Evolutionary conservation across 2,888 invertebrate genomes (phyloP), one percentile per base, ranked within the genome.

Genomic region (Strigamia crassipes): DNA sequence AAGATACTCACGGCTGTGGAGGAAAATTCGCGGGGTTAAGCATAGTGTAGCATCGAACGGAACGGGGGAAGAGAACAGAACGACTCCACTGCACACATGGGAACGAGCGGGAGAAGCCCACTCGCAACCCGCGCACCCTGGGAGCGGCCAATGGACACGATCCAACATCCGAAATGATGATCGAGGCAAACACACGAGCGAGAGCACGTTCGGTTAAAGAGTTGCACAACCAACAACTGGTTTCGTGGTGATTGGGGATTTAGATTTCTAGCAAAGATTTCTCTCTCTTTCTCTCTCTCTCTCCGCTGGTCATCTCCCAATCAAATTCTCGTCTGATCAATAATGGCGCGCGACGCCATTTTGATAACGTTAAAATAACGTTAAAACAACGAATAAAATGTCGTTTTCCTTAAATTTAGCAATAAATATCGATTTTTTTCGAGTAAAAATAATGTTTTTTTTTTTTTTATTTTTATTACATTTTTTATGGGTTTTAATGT

Each of bases 111-210:
- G 73, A 73, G 73, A 73, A 73, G 73, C 73, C 73, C 73, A 73
- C 73, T 73, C 23, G 10, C 31, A 10, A 12, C 5, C 23, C 12
- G 12, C 23, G 10, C 73, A 73, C 73, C 73, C 73, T 27, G 73
- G 21, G 73, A 73, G 73, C 1, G 5, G 27, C 6, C 27, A 73
- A 73, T 73, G 73, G 73, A 23, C 73, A 27, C 73, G 73, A 66
- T 27, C 73, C 73, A n/a, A n/a, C 73, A 73, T 73, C 73, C 73
- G 73, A 73, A 73, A 73, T 73, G 73, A 73, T 73, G 73, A 73
- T 73, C 73, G 73, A 73, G 73, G 73, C 73, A 73, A 73, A 73
- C 31, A 56, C 5, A 46, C 46, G 15, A 46, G n/a, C 15, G 46
- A 9, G 15, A 6, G 56, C n/a, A n/a, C 56, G 56, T 56, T 56